Base-by-base conservation (phyloP, 1,140 invertebrate species). In the Lasaia peninsularis region DNA sequence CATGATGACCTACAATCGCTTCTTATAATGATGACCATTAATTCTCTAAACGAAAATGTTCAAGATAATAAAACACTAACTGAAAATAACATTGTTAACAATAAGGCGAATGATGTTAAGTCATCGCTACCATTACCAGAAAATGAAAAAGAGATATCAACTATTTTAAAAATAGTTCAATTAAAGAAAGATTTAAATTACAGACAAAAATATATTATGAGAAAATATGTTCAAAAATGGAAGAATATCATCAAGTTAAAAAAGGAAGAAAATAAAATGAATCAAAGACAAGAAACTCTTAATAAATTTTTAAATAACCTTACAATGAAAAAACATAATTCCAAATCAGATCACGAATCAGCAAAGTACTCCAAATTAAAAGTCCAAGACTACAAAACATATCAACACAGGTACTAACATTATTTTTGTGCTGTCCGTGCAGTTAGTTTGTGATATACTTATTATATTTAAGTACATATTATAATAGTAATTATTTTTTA, bases 251-350 rank as follows among this genome's bases (percentile, higher is more conserved):
- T 75, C 1, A 54, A 53, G 5, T 66, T 44, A 44, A 73, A 52
- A 53, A 62, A 40, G 59, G 69, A 75, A 67, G 75, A 69, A 52
- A 71, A 40, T 31, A 60, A 53, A 24, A 63, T 37, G 1, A 48
- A 77, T 55, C 64, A 78, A 56, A 78, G 83, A 56, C 66, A 78
- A 63, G 64, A 67, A 55, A 68, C 66, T 20, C 55, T 88, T 12
- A 71, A 82, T 35, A 75, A 67, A 10, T 88, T 88, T 75, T 80
- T 88, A 50, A 71, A 86, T 20, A 85, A 79, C 71, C 60, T 88
- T 8, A 58, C 69, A n/a, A 78, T 71, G 58, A 82, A 78, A 60
- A 86, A 86, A 50, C 56, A 54, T 31, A 65, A 63, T 28, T 50
- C 57, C 4, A 68, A 63, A 59, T 32, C 66, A 37, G 37, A 54